A percentile compares a stretch with the other conserved stretches of the same genome.
Conservation (phyloP, 2,888 invertebrate species). For the Agrotis clavis region DNA sequence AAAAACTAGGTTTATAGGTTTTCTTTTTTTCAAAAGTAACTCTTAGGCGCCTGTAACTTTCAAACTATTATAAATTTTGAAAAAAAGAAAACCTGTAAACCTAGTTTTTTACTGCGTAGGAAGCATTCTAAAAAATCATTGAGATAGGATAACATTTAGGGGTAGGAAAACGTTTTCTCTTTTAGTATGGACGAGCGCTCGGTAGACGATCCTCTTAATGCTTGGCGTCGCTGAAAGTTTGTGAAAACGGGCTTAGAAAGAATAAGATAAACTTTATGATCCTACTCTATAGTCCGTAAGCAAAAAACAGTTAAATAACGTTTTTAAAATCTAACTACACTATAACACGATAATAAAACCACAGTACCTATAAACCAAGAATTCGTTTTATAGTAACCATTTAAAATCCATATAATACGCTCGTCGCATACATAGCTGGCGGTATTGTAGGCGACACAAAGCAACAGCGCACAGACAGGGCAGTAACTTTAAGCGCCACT, state of each 20-base stretch:
- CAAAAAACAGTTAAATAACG: conserved; percentile 17
- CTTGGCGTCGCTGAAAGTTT: background rate
- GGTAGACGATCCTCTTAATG: no score
- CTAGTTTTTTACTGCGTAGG: no score
- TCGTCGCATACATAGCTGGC: conserved; percentile 14
- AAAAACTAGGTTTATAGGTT: no score
- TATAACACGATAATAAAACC: conserved; percentile 24
- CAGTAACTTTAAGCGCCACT: conserved; percentile 55
- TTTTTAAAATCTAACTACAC: conserved; percentile 22
- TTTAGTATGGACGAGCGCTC: no score
- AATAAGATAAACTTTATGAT: background rate
- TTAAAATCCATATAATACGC: conserved; percentile 32
- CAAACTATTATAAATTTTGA: no score
- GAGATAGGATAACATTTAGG: no score
- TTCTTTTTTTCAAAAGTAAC: no score
- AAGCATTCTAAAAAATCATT: no score
- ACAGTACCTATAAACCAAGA: conserved; percentile 21
- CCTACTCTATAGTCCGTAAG: background rate
- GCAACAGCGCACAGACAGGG: conserved; percentile 26
- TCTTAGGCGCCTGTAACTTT: no score
- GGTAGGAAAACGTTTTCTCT: no score
- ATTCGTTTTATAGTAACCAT: conserved; percentile 40
- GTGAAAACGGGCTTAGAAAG: background rate
- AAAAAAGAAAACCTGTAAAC: no score
- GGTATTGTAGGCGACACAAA: conserved; percentile 9